Base-by-base conservation (phyloP, 2,888 invertebrate genomes). In the Trilocha varians region DNA sequence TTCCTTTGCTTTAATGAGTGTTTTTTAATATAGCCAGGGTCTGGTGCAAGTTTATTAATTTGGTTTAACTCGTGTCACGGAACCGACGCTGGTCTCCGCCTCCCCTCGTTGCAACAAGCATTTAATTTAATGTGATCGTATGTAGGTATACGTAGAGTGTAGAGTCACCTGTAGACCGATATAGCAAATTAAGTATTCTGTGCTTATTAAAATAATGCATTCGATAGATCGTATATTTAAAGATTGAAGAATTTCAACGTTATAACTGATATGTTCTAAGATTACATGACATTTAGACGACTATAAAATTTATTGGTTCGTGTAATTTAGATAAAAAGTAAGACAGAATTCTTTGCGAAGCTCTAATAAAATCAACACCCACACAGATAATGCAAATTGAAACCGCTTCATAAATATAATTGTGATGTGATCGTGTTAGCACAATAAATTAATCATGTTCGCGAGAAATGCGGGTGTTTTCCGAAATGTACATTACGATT, bases 31-130 rank as follows among this genome's bases (percentile, higher is more conserved):
- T 83, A 85, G 78, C 78, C 67, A 59, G 73, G 69, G 74, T 76
- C 75, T 74, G 77, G 68, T 74, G 83, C 78, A 78, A 82, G 80
- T 84, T 82, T 85, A 84, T 85, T 84, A 84, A 85, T 84, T 84
- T 83, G 79, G 78, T 75, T 79, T 78, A 80, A 84, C 78, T 79
- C 70, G 76, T 82, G 82, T 78, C 80, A 79, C 75, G 75, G 69
- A 69, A 53, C 53, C 54, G 53, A 50, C 45, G 41, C 38, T 41
- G 54, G 50, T 46, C 42, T 49, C 54, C 52, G 49, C 59, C 59
- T 50, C 54, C 53, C 25, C 25, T 9, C 4, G 1, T 11, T 25
- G 25, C 25, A 25, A 2, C 25, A 25, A 25, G 2, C 2, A 25
- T 25, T 25, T 11, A 25, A 4, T 2, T 3, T 25, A 25, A 9